Conservation (phyloP, 2,113 vertebrate genomes). For the Grammomys dolichurus region DNA sequence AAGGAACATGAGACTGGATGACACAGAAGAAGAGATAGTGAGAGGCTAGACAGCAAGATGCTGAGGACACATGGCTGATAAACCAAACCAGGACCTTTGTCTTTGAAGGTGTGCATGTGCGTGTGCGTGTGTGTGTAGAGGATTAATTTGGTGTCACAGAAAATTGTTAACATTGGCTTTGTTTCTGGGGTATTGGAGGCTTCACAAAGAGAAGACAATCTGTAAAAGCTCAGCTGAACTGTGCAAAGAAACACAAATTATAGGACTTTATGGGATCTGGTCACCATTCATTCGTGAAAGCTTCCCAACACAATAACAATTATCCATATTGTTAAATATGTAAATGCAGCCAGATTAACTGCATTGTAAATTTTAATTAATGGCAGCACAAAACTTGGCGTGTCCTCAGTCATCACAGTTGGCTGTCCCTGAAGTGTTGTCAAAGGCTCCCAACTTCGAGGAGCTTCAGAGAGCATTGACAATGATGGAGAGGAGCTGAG, state of each 20-base stretch:
- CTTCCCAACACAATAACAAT: conserved; percentile 68
- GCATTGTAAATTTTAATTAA: conserved; percentile 79
- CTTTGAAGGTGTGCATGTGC: background rate
- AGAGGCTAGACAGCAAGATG: background rate
- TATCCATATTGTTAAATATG: conserved; percentile 79
- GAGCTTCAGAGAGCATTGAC: background rate
- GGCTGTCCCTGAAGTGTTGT: conserved; percentile 40
- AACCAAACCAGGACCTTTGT: background rate
- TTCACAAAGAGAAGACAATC: conserved; percentile 73
- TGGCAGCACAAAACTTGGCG: conserved; percentile 67
- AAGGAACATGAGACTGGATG: background rate
- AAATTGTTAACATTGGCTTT: conserved; percentile 78
- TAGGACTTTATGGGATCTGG: conserved; percentile 72
- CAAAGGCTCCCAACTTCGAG: conserved; percentile 53
- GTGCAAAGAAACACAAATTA: conserved; percentile 76
- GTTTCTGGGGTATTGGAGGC: conserved; percentile 62
- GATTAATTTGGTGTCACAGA: conserved; percentile 71
- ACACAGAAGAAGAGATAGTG: background rate
- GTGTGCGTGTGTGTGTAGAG: background rate
- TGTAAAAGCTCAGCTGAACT: conserved; percentile 76
- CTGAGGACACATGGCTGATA: background rate
- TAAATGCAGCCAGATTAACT: conserved; percentile 75
- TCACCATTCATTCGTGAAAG: conserved; percentile 71
- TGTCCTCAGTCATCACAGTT: conserved; percentile 49
- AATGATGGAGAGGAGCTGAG: background rate